Percentiles rank a stretch among this genome's conserved stretches.
These are phyloP conservation scores for Varanus komodoensis DNA, from an alignment of 2,113 vertebrate genomes.

Conservation along the genomic window DNA sequence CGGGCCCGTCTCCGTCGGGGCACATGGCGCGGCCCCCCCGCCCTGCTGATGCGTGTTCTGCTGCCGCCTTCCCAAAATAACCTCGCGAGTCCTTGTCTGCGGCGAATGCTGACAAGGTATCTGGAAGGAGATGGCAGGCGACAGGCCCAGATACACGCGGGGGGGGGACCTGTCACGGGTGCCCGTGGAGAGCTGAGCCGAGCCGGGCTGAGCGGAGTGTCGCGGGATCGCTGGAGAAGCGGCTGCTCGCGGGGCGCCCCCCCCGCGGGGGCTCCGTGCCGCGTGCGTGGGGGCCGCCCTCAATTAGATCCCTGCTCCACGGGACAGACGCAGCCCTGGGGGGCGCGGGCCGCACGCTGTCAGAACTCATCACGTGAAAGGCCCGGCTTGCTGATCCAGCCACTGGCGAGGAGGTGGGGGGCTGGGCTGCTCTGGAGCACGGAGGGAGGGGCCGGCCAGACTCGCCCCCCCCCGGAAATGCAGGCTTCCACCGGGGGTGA, in stretches of 20 bases:
- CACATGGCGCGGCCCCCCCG: background rate
- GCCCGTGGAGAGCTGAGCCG: too few species aligned
- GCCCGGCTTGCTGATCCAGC: background rate
- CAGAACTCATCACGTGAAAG: background rate
- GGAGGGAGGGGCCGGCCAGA: too few species aligned
- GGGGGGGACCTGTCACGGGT: background rate
- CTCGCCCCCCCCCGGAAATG: accelerated
- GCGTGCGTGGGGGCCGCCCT: background rate
- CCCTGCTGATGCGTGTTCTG: background rate
- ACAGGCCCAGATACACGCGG: background rate
- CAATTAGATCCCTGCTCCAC: conserved; percentile 18
- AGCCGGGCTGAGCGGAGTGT: background rate
- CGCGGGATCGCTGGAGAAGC: background rate
- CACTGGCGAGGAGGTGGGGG: background rate
- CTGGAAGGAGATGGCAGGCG: background rate
- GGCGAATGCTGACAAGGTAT: conserved; percentile 15
- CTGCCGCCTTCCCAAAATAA: conserved; percentile 14
- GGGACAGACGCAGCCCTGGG: conserved; percentile 19
- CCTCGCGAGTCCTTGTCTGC: background rate
- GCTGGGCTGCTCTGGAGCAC: background rate
- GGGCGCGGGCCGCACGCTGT: background rate
- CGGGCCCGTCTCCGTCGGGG: background rate
- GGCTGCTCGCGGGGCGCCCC: background rate
- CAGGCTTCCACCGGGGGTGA: too few species aligned
- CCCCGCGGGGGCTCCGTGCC: too few species aligned